Evolutionary conservation across 2,888 invertebrate species (phyloP).

Genomic region (Acronicta leporina): DNA sequence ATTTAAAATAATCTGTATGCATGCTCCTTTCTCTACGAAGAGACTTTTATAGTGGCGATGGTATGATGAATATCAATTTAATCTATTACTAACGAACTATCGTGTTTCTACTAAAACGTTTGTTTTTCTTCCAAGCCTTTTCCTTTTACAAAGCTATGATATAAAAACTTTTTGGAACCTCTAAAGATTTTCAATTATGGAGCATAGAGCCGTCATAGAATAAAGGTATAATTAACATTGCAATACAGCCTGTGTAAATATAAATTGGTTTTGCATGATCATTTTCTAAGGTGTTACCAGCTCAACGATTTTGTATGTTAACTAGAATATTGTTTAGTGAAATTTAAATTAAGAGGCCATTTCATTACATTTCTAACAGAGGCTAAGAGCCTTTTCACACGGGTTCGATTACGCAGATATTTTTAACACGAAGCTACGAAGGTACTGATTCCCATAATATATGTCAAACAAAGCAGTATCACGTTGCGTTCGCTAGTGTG

Average conservation of each 20-base stretch:
- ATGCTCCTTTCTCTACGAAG: too few species aligned
- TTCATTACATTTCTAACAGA: conserved; percentile 52
- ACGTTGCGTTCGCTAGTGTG: conserved; percentile 11
- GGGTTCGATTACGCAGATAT: conserved; percentile 8
- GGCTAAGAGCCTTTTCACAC: conserved; percentile 39
- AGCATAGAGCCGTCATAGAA: conserved; percentile 61
- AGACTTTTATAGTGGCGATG: too few species aligned
- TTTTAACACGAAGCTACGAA: neutral
- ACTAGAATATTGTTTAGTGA: conserved; percentile 72
- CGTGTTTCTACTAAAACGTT: too few species aligned
- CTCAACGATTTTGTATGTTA: conserved; percentile 84
- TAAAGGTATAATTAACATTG: conserved; percentile 56
- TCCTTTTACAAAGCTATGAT: neutral
- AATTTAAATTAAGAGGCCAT: conserved; percentile 74
- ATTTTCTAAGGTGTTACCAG: conserved; percentile 81
- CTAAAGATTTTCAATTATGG: neutral
- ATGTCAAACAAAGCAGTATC: neutral
- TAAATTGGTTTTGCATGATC: conserved; percentile 78
- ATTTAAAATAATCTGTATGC: neutral
- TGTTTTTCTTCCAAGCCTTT: neutral
- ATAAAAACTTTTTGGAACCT: neutral
- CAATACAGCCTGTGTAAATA: conserved; percentile 79
- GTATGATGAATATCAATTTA: too few species aligned
- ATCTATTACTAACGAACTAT: too few species aligned
- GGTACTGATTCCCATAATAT: neutral